Base-by-base conservation (phyloP, 2,113 vertebrate genomes). In the Butastur rufipennis region DNA sequence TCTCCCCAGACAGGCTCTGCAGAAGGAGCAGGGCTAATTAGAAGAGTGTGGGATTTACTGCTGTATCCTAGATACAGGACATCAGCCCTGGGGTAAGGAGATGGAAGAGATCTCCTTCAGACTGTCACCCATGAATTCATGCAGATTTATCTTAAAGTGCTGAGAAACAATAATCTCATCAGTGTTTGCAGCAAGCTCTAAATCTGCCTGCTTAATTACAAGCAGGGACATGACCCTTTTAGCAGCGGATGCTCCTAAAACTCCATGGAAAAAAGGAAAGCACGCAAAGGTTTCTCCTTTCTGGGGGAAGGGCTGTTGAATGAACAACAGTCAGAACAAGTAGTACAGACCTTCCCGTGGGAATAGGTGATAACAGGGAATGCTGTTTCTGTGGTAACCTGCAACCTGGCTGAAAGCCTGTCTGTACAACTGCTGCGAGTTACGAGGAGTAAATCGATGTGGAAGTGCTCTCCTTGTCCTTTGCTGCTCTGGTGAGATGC, bases 1-100 rank as follows among this genome's bases (percentile, higher is more conserved):
- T 55, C 53, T 56, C 32, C 75, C 58, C 36, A 26, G 43, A 48
- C 48, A 6, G 38, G n/a, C 82, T n/a, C 72, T 58, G 73, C 56
- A 53, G 85, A 88, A 81, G 94, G 40, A 71, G 34, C 61, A 87
- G 68, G 55, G 87, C 82, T 96, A 62, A 89, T 91, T n/a, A 93
- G 66, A 42, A 81, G 52, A 67, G 61, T 6, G 34, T 16, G 36
- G 77, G 55, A 92, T 97, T 93, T 78, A 38, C 78, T 97, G 75
- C 88, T 94, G 43, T 91, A 70, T 94, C 90, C 87, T 75, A 87
- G 70, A 58, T 42, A 62, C 50, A 61, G 53, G 62, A 61, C 80
- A 65, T 22, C 43, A 63, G 83, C 86, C 62, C 75, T n/a, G 22
- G 91, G 62, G 82, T 48, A 19, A 17, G n/a, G 52, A 77, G 79